Evolutionary conservation across 2,797 vertebrate genomes (phyloP), one percentile per base, ranked within the genome.

Genomic region (Platyrinchus mystaceus): DNA sequence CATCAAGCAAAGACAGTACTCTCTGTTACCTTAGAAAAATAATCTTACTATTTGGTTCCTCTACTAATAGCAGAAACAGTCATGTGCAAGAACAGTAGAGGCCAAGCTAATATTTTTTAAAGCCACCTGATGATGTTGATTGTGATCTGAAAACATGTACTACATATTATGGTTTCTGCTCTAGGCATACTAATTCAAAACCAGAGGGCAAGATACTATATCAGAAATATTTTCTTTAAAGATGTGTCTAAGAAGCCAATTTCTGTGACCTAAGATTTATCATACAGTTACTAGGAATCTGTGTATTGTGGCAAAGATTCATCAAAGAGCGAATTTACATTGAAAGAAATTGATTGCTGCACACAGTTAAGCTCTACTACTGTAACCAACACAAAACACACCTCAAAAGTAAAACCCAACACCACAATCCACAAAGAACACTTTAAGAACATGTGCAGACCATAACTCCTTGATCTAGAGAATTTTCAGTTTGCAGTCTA

Each of bases 171-270:
- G 1, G 14, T 55, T 93, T 70, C 63, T 70, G 37, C 32, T 82
- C 23, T 19, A 69, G 34, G 73, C 18, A 14, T 27, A 50, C 12
- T 10, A 79, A 87, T 39, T 76, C 11, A 87, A 26, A 56, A 79
- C 37, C 0, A 3, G 26, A 86, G 56, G n/a, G 5, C 15, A 87
- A 17, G 15, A 16, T 36, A 50, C 41, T 71, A 13, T 21, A 88
- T n/a, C 15, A 68, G 81, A 90, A 82, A 67, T 59, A 70, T 68
- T 89, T 93, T 53, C 46, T 71, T 73, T 49, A 36, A 70, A 74
- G 30, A 67, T 28, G 5, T 32, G 15, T 15, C 46, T 36, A 78
- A 71, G 26, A 80, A 87, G 58, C 11, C n/a, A 30, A 46, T 80
- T 74, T 87, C 44, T 70, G 10, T 23, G 63, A 79, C 22, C 43